Conservation (phyloP, 1,140 invertebrate genomes). For the Euwallacea similis region DNA sequence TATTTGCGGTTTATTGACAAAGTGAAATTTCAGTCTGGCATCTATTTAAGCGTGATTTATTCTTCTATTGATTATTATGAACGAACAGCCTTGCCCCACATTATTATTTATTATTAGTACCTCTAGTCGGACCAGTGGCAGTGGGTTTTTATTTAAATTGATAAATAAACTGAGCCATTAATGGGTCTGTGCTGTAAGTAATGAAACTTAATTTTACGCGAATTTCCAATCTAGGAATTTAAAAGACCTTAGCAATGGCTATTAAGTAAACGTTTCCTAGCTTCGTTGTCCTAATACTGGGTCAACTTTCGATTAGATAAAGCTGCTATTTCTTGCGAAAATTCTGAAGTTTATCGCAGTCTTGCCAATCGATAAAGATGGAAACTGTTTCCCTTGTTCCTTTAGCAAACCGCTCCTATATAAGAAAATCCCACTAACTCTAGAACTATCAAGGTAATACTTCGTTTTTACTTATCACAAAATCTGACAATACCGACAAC, state of each 20-base stretch:
- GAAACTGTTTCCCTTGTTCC: too few relatives aligned
- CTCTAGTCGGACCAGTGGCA: too few relatives aligned
- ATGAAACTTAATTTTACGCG: too few relatives aligned
- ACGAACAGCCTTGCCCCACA: background rate
- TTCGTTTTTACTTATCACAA: too few relatives aligned
- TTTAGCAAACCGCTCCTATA: too few relatives aligned
- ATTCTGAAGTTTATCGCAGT: background rate
- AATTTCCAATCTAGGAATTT: too few relatives aligned
- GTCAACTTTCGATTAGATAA: background rate
- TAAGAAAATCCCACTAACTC: too few relatives aligned
- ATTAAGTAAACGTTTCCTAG: background rate
- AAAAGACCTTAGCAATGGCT: too few relatives aligned
- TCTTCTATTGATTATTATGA: background rate
- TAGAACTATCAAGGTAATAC: too few relatives aligned
- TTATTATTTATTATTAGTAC: background rate
- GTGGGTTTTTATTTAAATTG: too few relatives aligned
- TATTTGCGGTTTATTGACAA: conserved; percentile 4
- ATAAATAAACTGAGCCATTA: too few relatives aligned
- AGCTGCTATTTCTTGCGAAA: conserved; percentile 1
- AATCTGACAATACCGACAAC: background rate
- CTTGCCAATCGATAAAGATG: background rate
- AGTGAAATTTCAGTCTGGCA: background rate
- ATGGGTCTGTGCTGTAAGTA: too few relatives aligned
- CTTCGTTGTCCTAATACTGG: background rate
- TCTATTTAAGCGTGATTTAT: background rate